Evolutionary conservation across 2,113 vertebrate genomes (phyloP).

Genomic region (Elgaria multicarinata): DNA sequence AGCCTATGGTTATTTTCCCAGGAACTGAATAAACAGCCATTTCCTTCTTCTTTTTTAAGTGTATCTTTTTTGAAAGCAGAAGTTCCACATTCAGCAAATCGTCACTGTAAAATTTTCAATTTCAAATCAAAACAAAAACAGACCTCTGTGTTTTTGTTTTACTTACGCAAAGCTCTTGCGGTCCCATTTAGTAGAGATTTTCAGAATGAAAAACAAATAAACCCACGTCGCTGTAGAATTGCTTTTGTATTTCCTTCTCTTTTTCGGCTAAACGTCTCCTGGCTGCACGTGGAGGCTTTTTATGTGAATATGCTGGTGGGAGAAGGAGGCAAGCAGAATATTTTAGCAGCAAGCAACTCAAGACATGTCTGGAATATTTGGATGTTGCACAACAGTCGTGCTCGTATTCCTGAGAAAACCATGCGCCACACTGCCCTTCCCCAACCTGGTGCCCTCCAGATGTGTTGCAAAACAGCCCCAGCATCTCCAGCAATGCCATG

Average conservation of each 20-base stretch:
- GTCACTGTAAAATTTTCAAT: constrained; percentile 70
- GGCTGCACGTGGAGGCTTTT: background rate
- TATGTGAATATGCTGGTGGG: background rate
- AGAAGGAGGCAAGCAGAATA: constrained; percentile 12
- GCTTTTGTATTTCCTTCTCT: constrained; percentile 28
- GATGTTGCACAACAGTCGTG: background rate
- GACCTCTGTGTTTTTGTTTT: constrained; percentile 46
- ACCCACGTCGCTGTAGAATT: constrained; percentile 18
- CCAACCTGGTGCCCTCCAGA: background rate
- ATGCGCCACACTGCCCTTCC: too few species aligned
- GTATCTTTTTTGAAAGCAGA: constrained; percentile 69
- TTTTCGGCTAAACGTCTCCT: constrained; percentile 2
- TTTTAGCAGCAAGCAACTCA: background rate
- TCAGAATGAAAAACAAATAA: constrained; percentile 19
- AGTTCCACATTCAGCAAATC: constrained; percentile 67
- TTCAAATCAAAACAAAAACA: constrained; percentile 58
- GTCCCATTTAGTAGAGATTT: constrained; percentile 44
- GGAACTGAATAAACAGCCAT: constrained; percentile 81
- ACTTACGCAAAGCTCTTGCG: constrained; percentile 45
- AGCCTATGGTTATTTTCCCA: constrained; percentile 83
- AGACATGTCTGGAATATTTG: background rate
- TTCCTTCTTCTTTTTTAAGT: constrained; percentile 77
- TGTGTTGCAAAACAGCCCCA: too few species aligned
- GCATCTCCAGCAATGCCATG: too few species aligned
- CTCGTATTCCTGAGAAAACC: background rate